phyloP scores from a whole-genome alignment of 2,888 invertebrate species.

The Pedicia rivosa region DNA sequence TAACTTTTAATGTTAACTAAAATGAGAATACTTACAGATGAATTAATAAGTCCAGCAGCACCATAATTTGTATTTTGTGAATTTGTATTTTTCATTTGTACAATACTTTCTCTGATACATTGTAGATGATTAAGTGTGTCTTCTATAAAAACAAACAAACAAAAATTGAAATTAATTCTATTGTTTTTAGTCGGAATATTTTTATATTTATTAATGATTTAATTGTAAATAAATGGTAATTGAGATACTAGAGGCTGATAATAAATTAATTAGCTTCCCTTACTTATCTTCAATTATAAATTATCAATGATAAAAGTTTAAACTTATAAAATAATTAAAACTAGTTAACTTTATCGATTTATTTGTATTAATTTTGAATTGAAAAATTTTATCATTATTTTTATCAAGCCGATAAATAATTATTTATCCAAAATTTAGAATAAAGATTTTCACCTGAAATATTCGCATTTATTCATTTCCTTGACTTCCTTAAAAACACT shows the following conservation, averaged over 20 bases:
- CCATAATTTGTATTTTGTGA: conserved; percentile 16
- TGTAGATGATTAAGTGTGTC: conserved; percentile 30
- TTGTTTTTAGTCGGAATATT: too few species aligned
- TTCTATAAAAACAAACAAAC: conserved; percentile 16
- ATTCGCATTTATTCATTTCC: too few species aligned
- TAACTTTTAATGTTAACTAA: background rate
- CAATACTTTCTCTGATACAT: conserved; percentile 30
- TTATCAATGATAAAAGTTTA: too few species aligned
- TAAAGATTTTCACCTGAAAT: too few species aligned
- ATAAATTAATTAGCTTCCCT: too few species aligned
- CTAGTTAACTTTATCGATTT: background rate
- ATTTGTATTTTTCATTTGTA: conserved; percentile 31
- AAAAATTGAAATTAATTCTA: conserved; percentile 2
- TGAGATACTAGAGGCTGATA: too few species aligned
- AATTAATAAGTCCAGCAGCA: conserved; percentile 10
- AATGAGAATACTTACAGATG: conserved; percentile 9
- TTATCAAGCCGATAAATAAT: conserved; percentile 1
- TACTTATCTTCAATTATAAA: too few species aligned
- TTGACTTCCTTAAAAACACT: too few species aligned
- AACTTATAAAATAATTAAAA: too few species aligned
- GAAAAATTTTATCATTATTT: background rate
- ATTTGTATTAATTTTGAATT: background rate
- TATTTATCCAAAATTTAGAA: too few species aligned
- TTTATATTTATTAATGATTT: too few species aligned
- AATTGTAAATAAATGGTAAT: too few species aligned